Evolutionary conservation across 2,797 vertebrate species (phyloP), one percentile per base, ranked within the genome.

Genomic region (Hapalemur alaotrensis): DNA sequence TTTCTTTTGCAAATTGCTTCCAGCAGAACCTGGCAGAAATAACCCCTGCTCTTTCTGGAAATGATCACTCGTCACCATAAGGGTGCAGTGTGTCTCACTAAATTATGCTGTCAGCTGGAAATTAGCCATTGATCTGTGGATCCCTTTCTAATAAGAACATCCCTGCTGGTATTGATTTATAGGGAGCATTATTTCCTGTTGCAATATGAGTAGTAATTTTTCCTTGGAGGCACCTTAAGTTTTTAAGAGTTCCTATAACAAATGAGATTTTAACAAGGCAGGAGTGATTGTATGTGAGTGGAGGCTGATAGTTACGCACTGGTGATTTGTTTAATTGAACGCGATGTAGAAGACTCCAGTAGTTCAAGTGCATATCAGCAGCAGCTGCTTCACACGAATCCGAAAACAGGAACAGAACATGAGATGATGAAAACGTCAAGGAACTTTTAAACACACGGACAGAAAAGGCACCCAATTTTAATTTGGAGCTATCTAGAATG

Each of bases 221-320:
- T 89, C 95, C 93, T 94, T 6, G 0, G 94, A 97, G 86, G 72
- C 91, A 81, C 85, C 75, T 97, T 89, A 89, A 28, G 82, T 54
- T 97, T 96, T 95, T 93, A 95, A 97, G 81, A 94, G 83, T 95
- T 93, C 86, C 59, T 89, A 15, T 97, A 97, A 98, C 95, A 94
- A 97, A 97, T 97, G 92, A 93, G 84, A 93, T 90, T 97, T 97
- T 97, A 98, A 98, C 94, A 97, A 97, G 93, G 83, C 63, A 93
- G 61, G 91, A 97, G 93, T 92, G 61, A 96, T 96, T 97, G 90
- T 69, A 92, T 85, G 61, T 70, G 95, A 94, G 89, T 61, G 89
- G 89, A 91, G 54, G 59, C 91, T 81, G 59, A 95, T 96, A 91
- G 93, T 38, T 94, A 93, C 67, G 93, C 94, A 73, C 81, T 30